Evolutionary conservation across 2,888 invertebrate genomes (phyloP), one percentile per base, ranked within the genome.

Genomic region (Macaria liturata): DNA sequence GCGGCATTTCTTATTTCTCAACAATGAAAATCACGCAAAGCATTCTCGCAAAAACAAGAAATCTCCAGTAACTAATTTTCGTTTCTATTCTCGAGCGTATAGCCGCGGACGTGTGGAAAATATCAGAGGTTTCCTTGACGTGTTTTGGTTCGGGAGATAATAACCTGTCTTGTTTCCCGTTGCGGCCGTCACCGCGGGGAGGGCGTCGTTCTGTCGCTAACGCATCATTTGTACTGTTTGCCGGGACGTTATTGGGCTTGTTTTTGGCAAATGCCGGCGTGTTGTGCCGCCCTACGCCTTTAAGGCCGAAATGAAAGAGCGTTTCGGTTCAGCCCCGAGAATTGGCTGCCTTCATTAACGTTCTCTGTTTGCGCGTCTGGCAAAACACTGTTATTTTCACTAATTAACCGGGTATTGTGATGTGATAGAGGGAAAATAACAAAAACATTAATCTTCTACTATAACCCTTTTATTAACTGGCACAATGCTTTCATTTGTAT

Each of bases 11-110:
- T 86, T 89, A 87, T 88, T 84, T 81, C 76, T 83, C 82, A 85
- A 89, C 90, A 91, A 90, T 88, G 86, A 87, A 88, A 91, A 91
- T 89, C 90, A 87, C 88, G 84, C 84, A 81, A 83, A 80, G 78
- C 84, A 83, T 83, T 86, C 84, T 81, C 76, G 78, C 73, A 75
- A 82, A 88, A 89, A 88, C 88, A 89, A 87, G 84, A 80, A 86
- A 84, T 85, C 82, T 84, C 80, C 86, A 84, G 86, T 89, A 91
- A 91, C 91, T 91, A 91, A 91, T 91, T 91, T 91, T 91, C 88
- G 86, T 81, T 86, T 78, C 77, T 72, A 83, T 84, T 89, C 91
- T 91, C 91, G 68, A 70, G 91, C 79, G 91, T 81, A 88, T 90
- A 87, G 80, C 80, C 80, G 85, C 76, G 86, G 81, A 91, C 91